Evolutionary conservation across 2,797 vertebrate genomes (phyloP).

Genomic region (Trachops cirrhosus): DNA sequence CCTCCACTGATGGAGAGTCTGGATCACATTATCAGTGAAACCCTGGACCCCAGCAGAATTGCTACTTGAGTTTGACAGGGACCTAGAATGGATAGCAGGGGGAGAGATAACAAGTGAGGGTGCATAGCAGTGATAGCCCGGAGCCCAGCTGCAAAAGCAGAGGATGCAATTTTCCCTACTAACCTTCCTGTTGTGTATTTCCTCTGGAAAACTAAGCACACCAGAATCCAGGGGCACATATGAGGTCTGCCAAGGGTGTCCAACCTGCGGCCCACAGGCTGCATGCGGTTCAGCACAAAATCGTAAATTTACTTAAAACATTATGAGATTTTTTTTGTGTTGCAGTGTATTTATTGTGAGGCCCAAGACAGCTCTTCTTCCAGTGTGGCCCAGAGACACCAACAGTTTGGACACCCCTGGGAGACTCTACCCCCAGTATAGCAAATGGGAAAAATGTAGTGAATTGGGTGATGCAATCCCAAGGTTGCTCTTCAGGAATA

Average conservation of each 20-base stretch:
- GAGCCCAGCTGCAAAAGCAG: neutral
- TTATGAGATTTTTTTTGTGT: no score
- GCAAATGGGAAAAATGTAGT: neutral
- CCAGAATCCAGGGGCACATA: neutral
- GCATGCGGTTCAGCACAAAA: no score
- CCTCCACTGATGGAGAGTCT: neutral
- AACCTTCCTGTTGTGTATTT: neutral
- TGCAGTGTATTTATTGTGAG: no score
- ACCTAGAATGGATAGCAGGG: neutral
- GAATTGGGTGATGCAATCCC: neutral
- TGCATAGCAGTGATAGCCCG: no score
- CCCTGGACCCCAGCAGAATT: neutral
- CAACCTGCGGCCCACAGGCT: no score
- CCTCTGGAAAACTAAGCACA: neutral
- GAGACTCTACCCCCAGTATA: neutral
- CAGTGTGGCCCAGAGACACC: no score
- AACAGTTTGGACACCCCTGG: no score
- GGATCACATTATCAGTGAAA: neutral
- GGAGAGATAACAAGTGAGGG: neutral
- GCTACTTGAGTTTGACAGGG: neutral
- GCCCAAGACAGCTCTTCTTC: no score
- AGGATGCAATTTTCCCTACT: neutral
- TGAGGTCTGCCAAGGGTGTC: no score
- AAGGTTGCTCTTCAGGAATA: neutral
- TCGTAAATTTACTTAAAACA: no score